Base-by-base conservation (phyloP, 1,140 invertebrate genomes). In the fruit fly (Drosophila melanogaster) region DNA sequence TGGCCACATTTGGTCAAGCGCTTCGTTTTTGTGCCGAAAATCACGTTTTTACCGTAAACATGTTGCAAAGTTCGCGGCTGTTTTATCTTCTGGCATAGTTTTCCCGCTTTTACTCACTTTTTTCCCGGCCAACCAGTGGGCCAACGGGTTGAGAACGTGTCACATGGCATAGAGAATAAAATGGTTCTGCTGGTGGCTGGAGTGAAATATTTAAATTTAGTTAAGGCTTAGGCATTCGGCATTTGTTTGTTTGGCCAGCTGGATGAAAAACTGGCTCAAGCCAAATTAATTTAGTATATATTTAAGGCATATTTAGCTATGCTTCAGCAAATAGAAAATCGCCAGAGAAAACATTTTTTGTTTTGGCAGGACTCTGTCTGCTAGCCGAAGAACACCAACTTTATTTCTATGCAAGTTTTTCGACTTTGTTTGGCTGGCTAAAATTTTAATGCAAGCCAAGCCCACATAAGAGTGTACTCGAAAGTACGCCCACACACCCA, bases 41-140 rank as follows among this genome's bases (percentile, higher is more conserved):
- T 89, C 84, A 89, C 84, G 84, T 89, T 89, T 89, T 89, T 89
- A 89, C 84, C 84, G 84, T 89, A 89, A 89, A 89, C 84, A 89
- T 89, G 85, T 84, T 89, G 79, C 80, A 89, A 84, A 89, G 79
- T 89, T 89, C 84, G 84, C 84, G 84, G 65, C 69, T 66, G 67
- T 77, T 86, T 86, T 86, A 86, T 86, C 83, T 86, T 79, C 56
- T 77, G 83, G 60, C 74, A 71, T 87, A 87, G 74, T 78, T 86
- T 47, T 59, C 62, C 49, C 49, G 64, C 47, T 44, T 44, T 44
- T 44, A 17, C 12, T 12, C 37, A 0, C 11, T 14, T 37, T 14
- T 37, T 37, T 12, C 61, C 44, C 22, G 62, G 43, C 54, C 61
- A 51, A 61, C 35, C 79, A 66, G 44, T 41, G 41, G 33, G 59